Evolutionary conservation across 2,797 vertebrate genomes (phyloP), one percentile per base, ranked within the genome.

Genomic region (Neosalanx taihuensis): DNA sequence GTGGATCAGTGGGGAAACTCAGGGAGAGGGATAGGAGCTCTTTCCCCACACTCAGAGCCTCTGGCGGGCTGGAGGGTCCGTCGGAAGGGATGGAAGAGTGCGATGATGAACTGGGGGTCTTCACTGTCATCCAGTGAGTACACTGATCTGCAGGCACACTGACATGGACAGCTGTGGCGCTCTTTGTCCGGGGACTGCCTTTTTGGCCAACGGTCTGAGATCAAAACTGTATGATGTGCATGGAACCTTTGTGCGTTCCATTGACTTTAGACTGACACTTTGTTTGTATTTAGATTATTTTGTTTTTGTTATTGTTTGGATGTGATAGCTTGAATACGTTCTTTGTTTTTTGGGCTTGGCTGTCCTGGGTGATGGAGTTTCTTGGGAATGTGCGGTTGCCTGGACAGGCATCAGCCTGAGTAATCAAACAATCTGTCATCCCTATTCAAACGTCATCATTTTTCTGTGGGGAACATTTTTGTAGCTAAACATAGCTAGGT

Each of bases 101-200:
- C 63, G 90, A 88, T 33, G 94, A 91, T 3, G 85, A 92, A 9
- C 35, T 92, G 86, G 92, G 94, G 88, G 88, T 92, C 86, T 91
- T 93, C 81, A 91, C 89, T 0, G 84, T 93, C 85, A 93, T 93
- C 85, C 94, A 94, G 94, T 96, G 87, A 95, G 94, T 94, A 92
- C 6, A 9, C 2, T n/a, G 20, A 13, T 59, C 33, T n/a, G 5
- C 37, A 23, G 17, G 53, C 18, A 33, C 59, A 33, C 29, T 31
- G 3, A 29, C 20, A 15, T 51, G 41, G 20, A 56, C 9, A 5
- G 51, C 57, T 26, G 18, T 17, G 10, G 20, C 2, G 12, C 30
- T 61, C 30, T 33, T 29, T 4, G 26, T 51, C 15, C 72, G 49
- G 23, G 20, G 23, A 51, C 26, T 51, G 41, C 26, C 49, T 23